Percentiles rank a stretch among this genome's conserved stretches.
phyloP scores from a whole-genome alignment of 2,797 vertebrate genomes.

The Gymnocypris eckloni region DNA sequence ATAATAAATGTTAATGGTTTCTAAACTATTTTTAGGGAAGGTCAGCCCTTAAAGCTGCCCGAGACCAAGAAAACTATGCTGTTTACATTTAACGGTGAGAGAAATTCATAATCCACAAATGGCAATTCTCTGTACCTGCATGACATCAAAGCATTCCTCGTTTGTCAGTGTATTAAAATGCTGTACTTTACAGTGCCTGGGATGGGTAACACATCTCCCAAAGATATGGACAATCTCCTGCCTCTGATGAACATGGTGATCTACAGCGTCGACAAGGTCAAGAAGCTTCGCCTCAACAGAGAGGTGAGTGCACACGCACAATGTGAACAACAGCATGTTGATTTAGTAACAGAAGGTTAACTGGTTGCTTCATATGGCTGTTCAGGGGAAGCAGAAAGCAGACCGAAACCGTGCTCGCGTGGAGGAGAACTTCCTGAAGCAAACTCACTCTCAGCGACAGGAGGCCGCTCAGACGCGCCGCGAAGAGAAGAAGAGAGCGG shows the following conservation, averaged over 20 bases:
- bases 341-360: neutral
- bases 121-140: neutral
- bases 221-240: constrained; percentile 97
- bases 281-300: constrained; percentile 97
- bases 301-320: constrained; percentile 80
- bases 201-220: constrained; percentile 97
- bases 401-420: constrained; percentile 95
- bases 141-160: neutral
- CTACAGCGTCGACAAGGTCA: constrained; percentile 97
- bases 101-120: neutral
- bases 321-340: neutral
- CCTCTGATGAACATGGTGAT: constrained; percentile 99
- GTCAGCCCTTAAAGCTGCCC: constrained; percentile 97
- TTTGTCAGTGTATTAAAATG: constrained; percentile 36
- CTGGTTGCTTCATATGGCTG: constrained; percentile 7
- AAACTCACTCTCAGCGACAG: constrained; percentile 96
- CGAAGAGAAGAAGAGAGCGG: constrained; percentile 96
- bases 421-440: constrained; percentile 98
- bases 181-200: constrained; percentile 87
- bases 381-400: constrained; percentile 94
- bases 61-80: constrained; percentile 97
- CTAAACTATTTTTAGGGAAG: constrained; percentile 83
- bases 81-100: constrained; percentile 98
- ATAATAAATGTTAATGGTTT: neutral
- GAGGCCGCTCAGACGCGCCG: constrained; percentile 95